Evolutionary conservation across 2,888 invertebrate species (phyloP).

Genomic region (Eristalinus aeneus): DNA sequence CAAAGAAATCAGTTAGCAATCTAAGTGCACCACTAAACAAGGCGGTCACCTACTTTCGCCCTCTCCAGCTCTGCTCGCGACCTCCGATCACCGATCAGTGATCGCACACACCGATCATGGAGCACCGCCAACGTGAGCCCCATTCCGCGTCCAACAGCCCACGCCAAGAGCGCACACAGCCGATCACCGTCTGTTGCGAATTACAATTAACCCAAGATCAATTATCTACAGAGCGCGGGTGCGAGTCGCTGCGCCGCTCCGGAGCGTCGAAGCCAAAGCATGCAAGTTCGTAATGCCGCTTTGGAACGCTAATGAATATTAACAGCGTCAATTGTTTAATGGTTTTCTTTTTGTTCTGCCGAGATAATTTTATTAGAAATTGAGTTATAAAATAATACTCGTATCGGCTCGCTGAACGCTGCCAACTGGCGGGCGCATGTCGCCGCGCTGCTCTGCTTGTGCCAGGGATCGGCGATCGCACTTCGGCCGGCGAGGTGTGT

Average conservation of each 20-base stretch:
- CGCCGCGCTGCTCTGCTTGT: neutral
- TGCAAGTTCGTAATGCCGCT: neutral
- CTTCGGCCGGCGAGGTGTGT: neutral
- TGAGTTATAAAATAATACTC: constrained; percentile 46
- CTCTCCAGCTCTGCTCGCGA: constrained; percentile 12
- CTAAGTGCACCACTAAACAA: constrained; percentile 55
- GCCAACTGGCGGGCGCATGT: constrained; percentile 17
- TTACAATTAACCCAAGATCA: constrained; percentile 68
- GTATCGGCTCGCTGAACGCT: constrained; percentile 25
- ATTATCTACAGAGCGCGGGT: constrained; percentile 29
- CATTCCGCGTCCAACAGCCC: constrained; percentile 27
- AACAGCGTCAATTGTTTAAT: constrained; percentile 59
- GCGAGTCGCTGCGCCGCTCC: neutral
- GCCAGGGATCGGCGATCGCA: neutral
- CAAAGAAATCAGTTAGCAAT: constrained; percentile 37
- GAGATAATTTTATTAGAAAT: constrained; percentile 49
- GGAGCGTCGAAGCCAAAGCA: neutral
- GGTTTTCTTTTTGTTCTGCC: constrained; percentile 6
- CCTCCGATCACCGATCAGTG: neutral
- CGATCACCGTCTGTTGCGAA: constrained; percentile 52
- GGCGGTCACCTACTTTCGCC: constrained; percentile 62
- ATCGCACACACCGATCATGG: constrained; percentile 9
- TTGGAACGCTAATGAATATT: constrained; percentile 44
- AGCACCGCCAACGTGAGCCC: constrained; percentile 31
- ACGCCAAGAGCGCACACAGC: constrained; percentile 3